Evolutionary conservation across 1,140 invertebrate genomes (phyloP), one percentile per base, ranked within the genome.

Genomic region (Solenopsis invicta): DNA sequence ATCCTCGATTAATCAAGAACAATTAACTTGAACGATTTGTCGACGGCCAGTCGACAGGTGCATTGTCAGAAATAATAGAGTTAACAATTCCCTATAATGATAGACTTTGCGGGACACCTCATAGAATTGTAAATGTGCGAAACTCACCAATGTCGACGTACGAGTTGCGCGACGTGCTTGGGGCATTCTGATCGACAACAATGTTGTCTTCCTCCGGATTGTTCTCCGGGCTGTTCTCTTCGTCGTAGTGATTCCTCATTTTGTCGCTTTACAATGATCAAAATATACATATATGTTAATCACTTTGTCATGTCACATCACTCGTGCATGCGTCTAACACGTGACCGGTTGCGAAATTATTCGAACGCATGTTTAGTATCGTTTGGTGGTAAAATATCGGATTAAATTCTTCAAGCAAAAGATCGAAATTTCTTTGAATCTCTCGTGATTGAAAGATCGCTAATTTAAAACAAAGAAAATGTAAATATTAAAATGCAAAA

Each of bases 161-260:
- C 18, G 37, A n/a, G 24, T 0, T 45, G 10, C 64, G 64, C 37
- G 64, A 21, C 4, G 64, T 13, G n/a, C 41, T 67, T 37, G 41
- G 41, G 41, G 3, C 41, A 41, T 41, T 21, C 10, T 45, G 37
- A 10, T 67, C 64, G 4, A 67, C 64, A n/a, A 67, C 16, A 45
- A 67, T 45, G n/a, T 67, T 67, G 4, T 67, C 64, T 3, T 67
- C 64, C 64, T 67, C 64, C n/a, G 37, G 1, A 6, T 45, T 67
- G 4, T 21, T 37, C 18, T 67, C 64, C 62, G 62, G 37, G 9
- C 54, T 56, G n/a, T 21, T 56, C 8, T 67, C 64, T 1, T 45
- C 37, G n/a, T 67, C 64, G n/a, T 45, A 67, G 34, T 41, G 64
- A 67, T 67, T 67, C 9, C 16, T 67, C 64, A 67, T 67, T 10